Evolutionary conservation across 2,888 invertebrate species (phyloP).

Genomic region (Molorchus minor): DNA sequence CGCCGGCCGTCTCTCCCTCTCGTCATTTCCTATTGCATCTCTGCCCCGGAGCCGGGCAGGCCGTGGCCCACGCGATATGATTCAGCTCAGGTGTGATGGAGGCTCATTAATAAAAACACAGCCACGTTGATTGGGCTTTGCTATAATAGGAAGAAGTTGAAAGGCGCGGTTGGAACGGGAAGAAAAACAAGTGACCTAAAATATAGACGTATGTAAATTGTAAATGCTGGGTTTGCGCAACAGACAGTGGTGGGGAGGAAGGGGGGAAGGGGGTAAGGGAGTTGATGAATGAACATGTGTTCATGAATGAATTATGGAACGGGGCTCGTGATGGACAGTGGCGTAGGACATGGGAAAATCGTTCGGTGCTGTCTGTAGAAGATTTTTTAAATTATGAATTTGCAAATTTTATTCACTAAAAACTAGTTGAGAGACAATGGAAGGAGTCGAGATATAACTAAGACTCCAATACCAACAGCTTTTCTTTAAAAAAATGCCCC

Average conservation of each 20-base stretch:
- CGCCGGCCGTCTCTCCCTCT: conserved; percentile 23
- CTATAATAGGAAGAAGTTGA: conserved; percentile 63
- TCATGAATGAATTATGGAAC: conserved; percentile 59
- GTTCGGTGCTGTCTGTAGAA: no score
- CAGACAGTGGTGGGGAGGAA: conserved; percentile 43
- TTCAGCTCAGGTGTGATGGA: conserved; percentile 60
- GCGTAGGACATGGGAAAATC: no score
- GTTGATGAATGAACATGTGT: conserved; percentile 60
- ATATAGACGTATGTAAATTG: conserved; percentile 53
- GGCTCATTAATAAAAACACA: conserved; percentile 62
- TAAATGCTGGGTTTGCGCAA: conserved; percentile 47
- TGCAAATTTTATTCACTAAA: no score
- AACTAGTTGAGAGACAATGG: no score
- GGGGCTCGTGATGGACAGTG: conserved; percentile 26
- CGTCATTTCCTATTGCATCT: conserved; percentile 40
- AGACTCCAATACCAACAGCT: no score
- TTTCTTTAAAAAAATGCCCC: no score
- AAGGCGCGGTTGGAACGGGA: conserved; percentile 58
- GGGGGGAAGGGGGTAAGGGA: conserved; percentile 35
- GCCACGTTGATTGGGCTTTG: conserved; percentile 60
- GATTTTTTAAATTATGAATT: no score
- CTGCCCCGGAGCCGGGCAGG: conserved; percentile 27
- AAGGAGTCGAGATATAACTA: no score
- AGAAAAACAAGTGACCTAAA: conserved; percentile 56
- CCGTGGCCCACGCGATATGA: conserved; percentile 51